phyloP scores from a whole-genome alignment of 2,888 invertebrate species.

The Rotaria macrura region DNA sequence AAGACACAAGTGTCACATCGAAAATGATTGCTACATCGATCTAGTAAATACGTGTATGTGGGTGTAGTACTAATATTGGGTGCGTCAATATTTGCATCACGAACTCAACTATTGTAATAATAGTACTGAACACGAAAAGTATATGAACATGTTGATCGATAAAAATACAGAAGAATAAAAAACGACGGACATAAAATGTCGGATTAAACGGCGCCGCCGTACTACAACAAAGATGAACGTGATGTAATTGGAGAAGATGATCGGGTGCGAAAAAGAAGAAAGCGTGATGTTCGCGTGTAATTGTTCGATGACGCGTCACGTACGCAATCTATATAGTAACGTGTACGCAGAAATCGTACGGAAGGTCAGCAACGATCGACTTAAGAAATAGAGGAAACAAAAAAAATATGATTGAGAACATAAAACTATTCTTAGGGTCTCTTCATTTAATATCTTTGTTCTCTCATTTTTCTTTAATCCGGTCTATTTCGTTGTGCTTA shows the following conservation, averaged over 20 bases:
- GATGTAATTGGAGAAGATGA: constrained; percentile 1
- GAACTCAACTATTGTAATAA: neutral
- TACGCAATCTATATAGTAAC: neutral
- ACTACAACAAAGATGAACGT: neutral
- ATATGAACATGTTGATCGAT: neutral
- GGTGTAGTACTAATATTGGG: neutral
- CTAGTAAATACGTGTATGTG: neutral
- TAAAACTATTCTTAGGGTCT: neutral
- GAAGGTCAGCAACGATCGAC: neutral
- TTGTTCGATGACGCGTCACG: constrained; percentile 4
- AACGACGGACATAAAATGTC: neutral
- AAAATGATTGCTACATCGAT: neutral
- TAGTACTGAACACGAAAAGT: neutral
- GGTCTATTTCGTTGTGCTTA: neutral
- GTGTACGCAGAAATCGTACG: neutral
- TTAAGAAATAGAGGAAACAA: neutral
- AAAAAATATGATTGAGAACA: neutral
- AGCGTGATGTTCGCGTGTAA: neutral
- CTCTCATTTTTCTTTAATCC: neutral
- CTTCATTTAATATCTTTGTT: neutral
- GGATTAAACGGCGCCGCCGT: neutral
- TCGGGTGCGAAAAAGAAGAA: neutral
- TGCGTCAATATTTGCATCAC: neutral
- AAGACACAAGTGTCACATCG: neutral
- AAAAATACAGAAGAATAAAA: neutral